Conservation (phyloP, 2,113 vertebrate genomes). For the Zosterops japonicus region DNA sequence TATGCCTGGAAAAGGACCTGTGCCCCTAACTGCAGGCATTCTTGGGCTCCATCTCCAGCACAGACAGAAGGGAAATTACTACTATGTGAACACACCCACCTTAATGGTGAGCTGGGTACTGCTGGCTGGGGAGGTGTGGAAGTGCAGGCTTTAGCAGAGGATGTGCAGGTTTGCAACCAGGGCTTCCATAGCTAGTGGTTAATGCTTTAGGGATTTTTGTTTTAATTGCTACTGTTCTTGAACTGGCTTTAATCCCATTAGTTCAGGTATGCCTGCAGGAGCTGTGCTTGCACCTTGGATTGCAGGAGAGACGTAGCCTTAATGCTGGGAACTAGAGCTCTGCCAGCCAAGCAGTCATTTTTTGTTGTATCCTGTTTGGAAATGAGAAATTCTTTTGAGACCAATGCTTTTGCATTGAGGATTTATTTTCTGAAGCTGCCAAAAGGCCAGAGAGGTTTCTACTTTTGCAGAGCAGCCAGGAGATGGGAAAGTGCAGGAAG, state of each 20-base stretch:
- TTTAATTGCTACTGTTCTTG: slow-evolving; percentile 56
- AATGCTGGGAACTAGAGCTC: slow-evolving; percentile 35
- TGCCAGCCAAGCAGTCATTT: neutral
- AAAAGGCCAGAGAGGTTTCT: neutral
- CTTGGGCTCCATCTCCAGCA: neutral
- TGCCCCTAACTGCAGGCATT: neutral
- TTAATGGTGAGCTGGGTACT: neutral
- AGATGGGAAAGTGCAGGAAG: neutral
- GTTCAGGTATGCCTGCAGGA: slow-evolving; percentile 47
- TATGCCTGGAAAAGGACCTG: neutral
- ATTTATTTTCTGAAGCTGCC: neutral
- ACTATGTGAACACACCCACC: neutral
- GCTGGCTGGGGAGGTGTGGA: slow-evolving; percentile 18
- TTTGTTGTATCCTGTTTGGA: slow-evolving; percentile 20
- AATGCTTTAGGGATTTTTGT: slow-evolving; percentile 44
- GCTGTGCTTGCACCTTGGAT: neutral
- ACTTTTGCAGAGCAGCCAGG: neutral
- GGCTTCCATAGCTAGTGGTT: neutral
- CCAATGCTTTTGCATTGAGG: neutral
- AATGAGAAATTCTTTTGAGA: neutral
- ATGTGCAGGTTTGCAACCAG: slow-evolving; percentile 40
- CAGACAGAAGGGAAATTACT: neutral
- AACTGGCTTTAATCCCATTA: slow-evolving; percentile 47
- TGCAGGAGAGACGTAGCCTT: neutral
- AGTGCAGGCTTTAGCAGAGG: slow-evolving; percentile 40